phyloP scores from a whole-genome alignment of 2,797 vertebrate species.

The Rhynchonycteris naso region DNA sequence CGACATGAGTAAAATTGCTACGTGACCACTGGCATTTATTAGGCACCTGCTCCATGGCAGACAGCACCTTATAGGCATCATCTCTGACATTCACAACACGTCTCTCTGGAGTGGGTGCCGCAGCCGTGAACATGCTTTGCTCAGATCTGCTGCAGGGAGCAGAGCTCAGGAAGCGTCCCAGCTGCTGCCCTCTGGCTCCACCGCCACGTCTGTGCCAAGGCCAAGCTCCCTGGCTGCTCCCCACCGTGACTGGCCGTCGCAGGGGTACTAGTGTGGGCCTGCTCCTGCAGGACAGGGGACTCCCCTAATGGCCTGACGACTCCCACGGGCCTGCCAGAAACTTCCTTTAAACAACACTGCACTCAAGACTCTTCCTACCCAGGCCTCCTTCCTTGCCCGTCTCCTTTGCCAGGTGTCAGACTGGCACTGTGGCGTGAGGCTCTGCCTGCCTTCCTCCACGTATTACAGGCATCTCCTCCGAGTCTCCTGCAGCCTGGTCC shows the following conservation, averaged over 20 bases:
- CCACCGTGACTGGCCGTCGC: accelerated
- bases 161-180: not conserved
- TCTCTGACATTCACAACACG: not conserved
- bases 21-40: no score
- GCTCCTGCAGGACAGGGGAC: not conserved
- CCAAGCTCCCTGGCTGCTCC: not conserved
- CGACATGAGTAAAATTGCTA: accelerated
- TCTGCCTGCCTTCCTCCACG: not conserved
- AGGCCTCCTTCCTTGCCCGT: accelerated
- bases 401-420: not conserved
- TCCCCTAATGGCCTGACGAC: not conserved
- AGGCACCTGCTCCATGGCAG: not conserved
- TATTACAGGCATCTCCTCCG: not conserved
- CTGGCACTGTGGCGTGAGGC: not conserved
- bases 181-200: not conserved
- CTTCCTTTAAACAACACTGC: not conserved
- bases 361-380: not conserved
- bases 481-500: not conserved
- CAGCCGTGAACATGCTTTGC: not conserved
- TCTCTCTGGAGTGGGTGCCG: not conserved
- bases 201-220: accelerated
- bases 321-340: not conserved
- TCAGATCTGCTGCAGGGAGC: not conserved
- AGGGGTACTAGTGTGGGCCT: not conserved
- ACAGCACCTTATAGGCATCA: not conserved